Evolutionary conservation across 2,888 invertebrate species (phyloP), one percentile per base, ranked within the genome.

Genomic region (Thymelicus lineola): DNA sequence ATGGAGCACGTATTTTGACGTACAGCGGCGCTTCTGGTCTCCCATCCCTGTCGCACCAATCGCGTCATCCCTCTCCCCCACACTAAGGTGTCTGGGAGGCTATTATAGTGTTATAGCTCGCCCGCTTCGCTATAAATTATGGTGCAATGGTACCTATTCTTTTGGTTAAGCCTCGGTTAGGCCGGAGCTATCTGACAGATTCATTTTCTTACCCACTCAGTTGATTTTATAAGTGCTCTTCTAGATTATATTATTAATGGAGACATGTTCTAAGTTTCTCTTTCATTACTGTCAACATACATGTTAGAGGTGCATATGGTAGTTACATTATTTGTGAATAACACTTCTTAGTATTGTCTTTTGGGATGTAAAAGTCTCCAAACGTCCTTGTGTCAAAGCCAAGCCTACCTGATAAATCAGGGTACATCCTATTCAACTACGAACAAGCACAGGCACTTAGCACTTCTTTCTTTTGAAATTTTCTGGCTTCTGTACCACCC

Each of bases 1-100:
- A 90, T 90, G 90, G 88, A 89, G 90, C 93, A 92, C 93, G 93
- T 93, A 93, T 93, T 93, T 93, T 93, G 93, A 93, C 93, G 93
- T 91, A 86, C 87, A 91, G 92, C 92, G 93, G 93, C 93, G 93
- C 93, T 93, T 93, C 93, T 93, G 93, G 91, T 92, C 90, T 71
- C 74, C 73, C 78, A 14, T 90, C 89, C 74, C 82, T 7, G 75
- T 92, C 86, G 66, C 75, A 20, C 87, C 55, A 70, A 85, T 85
- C 76, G 75, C 75, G 69, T 55, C 77, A 73, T 92, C 90, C 75
- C 86, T 10, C 53, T 91, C 83, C 36, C 84, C 73, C 91, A 75
- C 73, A 78, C 83, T 76, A 83, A 90, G 89, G 91, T 91, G 90
- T 89, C 89, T 88, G 90, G 82, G 82, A 89, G 85, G 88, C 91